These are phyloP conservation scores for Encarsia formosa DNA, from an alignment of 2,888 invertebrate species.

Conservation along the genomic window DNA sequence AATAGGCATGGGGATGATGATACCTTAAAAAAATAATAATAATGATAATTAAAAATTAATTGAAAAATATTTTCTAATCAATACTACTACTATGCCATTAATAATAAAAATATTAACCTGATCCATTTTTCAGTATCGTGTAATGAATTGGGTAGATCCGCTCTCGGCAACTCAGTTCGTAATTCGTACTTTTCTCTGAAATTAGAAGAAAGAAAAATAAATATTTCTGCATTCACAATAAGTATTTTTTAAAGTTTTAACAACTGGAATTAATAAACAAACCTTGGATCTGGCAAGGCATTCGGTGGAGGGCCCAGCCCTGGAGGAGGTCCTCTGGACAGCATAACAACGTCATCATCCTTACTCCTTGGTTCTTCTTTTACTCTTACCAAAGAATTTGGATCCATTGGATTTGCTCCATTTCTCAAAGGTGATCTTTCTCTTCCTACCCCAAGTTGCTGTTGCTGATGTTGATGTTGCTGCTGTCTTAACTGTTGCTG, in stretches of 20 bases:
- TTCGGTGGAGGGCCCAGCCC: constrained; percentile 47
- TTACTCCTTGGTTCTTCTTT: constrained; percentile 64
- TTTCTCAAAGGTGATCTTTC: constrained; percentile 76
- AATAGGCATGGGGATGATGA: constrained; percentile 54
- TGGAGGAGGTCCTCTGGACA: constrained; percentile 44
- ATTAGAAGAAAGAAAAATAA: constrained; percentile 7
- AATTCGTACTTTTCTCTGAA: constrained; percentile 24
- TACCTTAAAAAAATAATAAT: constrained; percentile 40
- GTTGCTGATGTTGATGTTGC: constrained; percentile 29
- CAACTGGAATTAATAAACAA: no score
- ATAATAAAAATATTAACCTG: constrained; percentile 14
- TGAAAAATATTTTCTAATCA: background rate
- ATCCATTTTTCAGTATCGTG: constrained; percentile 28
- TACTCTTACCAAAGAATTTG: constrained; percentile 55
- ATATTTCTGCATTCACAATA: background rate
- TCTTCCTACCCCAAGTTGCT: constrained; percentile 47
- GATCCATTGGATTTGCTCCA: constrained; percentile 50
- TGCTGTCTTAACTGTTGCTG: constrained; percentile 27
- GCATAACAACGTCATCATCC: constrained; percentile 55
- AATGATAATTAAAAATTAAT: background rate
- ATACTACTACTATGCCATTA: no score
- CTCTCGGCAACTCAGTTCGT: constrained; percentile 22
- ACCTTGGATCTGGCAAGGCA: constrained; percentile 55
- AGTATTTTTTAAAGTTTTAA: background rate
- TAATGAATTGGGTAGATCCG: constrained; percentile 19